phyloP scores from a whole-genome alignment of 2,797 vertebrate genomes.

The Anisognathus igniventris region DNA sequence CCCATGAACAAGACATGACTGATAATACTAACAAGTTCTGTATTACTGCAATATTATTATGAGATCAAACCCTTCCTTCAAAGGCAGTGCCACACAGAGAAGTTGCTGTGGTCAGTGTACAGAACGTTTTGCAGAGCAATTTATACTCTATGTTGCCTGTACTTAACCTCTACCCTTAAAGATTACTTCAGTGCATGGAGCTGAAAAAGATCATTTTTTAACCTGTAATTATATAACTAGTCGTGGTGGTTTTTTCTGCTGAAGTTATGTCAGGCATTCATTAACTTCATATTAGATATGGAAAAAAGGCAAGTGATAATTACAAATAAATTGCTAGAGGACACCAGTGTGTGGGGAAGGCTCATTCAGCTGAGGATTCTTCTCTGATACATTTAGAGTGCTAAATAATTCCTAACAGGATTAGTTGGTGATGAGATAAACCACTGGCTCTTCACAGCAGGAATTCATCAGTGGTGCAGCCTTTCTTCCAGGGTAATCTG shows the following conservation, averaged over 20 bases:
- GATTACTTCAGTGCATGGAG: neutral
- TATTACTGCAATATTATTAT: neutral
- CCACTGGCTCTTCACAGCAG: neutral
- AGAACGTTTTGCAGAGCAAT: neutral
- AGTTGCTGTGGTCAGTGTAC: neutral
- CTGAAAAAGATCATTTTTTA: neutral
- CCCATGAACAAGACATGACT: neutral
- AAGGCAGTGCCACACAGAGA: neutral
- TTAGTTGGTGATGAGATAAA: conserved; percentile 36
- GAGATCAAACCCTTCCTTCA: neutral
- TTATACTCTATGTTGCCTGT: neutral
- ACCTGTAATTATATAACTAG: conserved; percentile 30
- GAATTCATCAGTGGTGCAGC: neutral
- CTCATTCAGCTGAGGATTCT: neutral
- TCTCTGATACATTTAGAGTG: neutral
- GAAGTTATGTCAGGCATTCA: conserved; percentile 11
- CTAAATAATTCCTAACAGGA: conserved; percentile 23
- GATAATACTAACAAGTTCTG: neutral
- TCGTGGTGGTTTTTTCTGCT: neutral
- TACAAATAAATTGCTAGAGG: conserved; percentile 9
- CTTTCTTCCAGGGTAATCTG: neutral
- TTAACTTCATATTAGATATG: conserved; percentile 6
- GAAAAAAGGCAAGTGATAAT: conserved; percentile 20
- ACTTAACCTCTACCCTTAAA: neutral
- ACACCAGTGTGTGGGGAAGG: neutral